Evolutionary conservation across 2,797 vertebrate species (phyloP), one percentile per base, ranked within the genome.

Genomic region (Apogon hyalosoma): DNA sequence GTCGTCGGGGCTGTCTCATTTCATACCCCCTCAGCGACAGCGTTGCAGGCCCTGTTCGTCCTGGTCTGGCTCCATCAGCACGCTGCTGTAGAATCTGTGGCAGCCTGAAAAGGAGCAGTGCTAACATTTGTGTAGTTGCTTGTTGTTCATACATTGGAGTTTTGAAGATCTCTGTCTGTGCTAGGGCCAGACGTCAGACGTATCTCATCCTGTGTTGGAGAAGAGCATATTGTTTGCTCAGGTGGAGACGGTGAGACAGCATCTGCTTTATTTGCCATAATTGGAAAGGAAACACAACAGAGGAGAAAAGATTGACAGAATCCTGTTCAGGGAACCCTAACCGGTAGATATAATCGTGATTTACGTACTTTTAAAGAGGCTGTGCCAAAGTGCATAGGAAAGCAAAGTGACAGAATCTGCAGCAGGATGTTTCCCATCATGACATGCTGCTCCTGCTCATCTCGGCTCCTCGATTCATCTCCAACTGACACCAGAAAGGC

Each of bases 281-380:
- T 88, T 90, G 94, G 93, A 93, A 73, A 87, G 50, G 73, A 86
- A 70, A 39, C 92, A 73, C 92, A 81, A 83, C 50, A 62, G 69
- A 67, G 33, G 77, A 82, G 40, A 60, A 66, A 19, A 49, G 21
- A 56, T 66, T 52, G 11, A 43, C 54, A 73, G 31, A 63, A 45
- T 74, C 69, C 66, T 61, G 57, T 67, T 7, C 77, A 73, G 61
- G 76, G 53, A 73, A 59, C 59, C 45, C 50, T 67, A 38, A 73
- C 56, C 60, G 51, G 69, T 47, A 69, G 55, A 66, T 62, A 14
- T 77, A 52, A 78, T 80, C 67, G 57, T 79, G 58, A 69, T 78
- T 73, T 65, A 62, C 59, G 67, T 63, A 75, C 65, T 50, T 73
- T 69, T 38, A 59, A 53, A 57, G 38, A 49, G 73, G 56, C 28